Conservation (phyloP, 2,113 vertebrate species). For the Lamprologus callipterus region DNA sequence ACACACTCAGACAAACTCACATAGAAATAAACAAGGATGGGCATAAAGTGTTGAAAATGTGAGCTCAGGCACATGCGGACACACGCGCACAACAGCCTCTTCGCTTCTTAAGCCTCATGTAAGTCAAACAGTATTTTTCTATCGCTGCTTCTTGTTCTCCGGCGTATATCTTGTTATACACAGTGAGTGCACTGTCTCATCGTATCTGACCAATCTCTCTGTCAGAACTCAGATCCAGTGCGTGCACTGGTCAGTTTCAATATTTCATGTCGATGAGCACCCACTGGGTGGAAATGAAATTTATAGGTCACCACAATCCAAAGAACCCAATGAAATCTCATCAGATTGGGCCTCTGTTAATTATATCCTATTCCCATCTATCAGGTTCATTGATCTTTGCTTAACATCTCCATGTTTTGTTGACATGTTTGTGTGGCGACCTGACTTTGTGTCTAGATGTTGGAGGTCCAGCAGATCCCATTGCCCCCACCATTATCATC, state of each 20-base stretch:
- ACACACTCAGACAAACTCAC: background rate
- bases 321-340: background rate
- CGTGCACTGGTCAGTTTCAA: constrained; percentile 44
- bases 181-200: constrained; percentile 32
- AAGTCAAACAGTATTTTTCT: background rate
- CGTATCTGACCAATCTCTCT: constrained; percentile 1
- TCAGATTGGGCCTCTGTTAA: background rate
- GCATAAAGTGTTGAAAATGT: background rate
- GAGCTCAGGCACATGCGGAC: background rate
- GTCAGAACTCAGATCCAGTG: constrained; percentile 21
- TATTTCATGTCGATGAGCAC: constrained; percentile 34
- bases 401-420: background rate
- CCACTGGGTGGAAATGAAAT: constrained; percentile 4
- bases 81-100: background rate
- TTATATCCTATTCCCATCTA: background rate
- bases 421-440: background rate
- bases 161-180: constrained; percentile 35
- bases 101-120: background rate
- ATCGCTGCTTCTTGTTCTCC: background rate
- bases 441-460: constrained; percentile 73
- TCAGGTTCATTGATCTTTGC: background rate
- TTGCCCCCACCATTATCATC: constrained; percentile 91
- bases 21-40: background rate
- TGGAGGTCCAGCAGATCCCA: constrained; percentile 91
- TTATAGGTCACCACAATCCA: background rate